phyloP scores from a whole-genome alignment of 2,888 invertebrate species.

The Panzeria rudis region DNA sequence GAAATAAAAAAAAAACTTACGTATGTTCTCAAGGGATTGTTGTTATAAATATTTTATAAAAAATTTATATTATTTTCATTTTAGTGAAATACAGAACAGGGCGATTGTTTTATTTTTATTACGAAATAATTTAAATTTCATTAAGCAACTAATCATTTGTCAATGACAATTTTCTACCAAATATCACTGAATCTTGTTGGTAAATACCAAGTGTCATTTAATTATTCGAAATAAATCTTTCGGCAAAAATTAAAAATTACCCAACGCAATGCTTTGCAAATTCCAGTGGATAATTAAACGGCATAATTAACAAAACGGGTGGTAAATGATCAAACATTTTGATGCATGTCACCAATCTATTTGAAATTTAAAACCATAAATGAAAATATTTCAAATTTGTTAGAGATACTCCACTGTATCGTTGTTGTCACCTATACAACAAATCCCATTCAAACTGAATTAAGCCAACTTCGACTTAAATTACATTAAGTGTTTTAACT shows the following conservation, averaged over 20 bases:
- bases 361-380: constrained; percentile 67
- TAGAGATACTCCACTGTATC: background rate
- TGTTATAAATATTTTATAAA: too few species aligned
- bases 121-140: background rate
- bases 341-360: constrained; percentile 66
- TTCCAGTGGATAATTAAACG: constrained; percentile 55
- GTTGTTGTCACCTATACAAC: background rate
- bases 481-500: constrained; percentile 6
- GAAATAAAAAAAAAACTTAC: too few species aligned
- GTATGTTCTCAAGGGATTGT: too few species aligned
- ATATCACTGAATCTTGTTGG: constrained; percentile 4
- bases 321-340: constrained; percentile 70
- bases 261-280: constrained; percentile 42
- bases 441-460: background rate
- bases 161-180: background rate
- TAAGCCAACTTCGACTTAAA: constrained; percentile 24
- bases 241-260: constrained; percentile 12
- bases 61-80: too few species aligned
- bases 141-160: background rate
- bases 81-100: too few species aligned
- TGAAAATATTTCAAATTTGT: background rate
- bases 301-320: constrained; percentile 63
- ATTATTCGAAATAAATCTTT: constrained; percentile 62
- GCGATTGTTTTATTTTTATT: too few species aligned
- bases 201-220: constrained; percentile 61